Base-by-base conservation (phyloP, 2,113 vertebrate species). In the Phylloscopus trochiloides region DNA sequence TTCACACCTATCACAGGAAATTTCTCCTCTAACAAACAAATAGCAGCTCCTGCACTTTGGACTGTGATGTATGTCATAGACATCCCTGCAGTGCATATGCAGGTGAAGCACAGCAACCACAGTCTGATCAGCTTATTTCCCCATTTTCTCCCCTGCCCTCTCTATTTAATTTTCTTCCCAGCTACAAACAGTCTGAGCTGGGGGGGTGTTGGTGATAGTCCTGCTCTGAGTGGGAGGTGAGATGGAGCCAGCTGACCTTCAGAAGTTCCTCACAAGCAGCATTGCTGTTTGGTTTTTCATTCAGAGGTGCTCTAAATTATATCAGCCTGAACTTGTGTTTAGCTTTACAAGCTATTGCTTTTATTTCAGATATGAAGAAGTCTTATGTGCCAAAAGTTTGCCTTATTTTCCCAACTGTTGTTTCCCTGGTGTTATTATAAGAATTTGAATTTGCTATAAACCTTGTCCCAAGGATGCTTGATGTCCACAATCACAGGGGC, bases 71-170 rank as follows among this genome's bases (percentile, higher is more conserved):
- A 15, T 73, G 55, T 92, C 70, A 62, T 22, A 32, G 34, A 5
- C 72, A 67, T 78, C 36, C n/a, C 34, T 1, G 0, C 0, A 2
- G 17, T 81, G 47, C 10, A 9, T 2, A 0, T 34, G 15, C 9
- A 7, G n/a, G 10, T 36, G 42, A 83, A 86, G 26, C 14, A 14
- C 6, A 68, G 19, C 70, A 79, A 8, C n/a, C 20, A 12, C 24
- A 73, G 14, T 29, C 47, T 54, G 24, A 10, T 50, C 4, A 0
- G 3, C n/a, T 20, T 89, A 34, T 59, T 81, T 55, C 31, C 34
- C 16, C 19, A 2, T 83, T 86, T 86, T 42, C 12, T 83, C 22
- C 21, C 18, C 20, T 73, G 14, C 9, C 29, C 9, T 68, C 28
- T 65, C 31, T 47, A 19, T 87, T 91, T 86, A 9, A 24, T 88